phyloP scores from a whole-genome alignment of 2,797 vertebrate species.

The Caiman crocodilus region DNA sequence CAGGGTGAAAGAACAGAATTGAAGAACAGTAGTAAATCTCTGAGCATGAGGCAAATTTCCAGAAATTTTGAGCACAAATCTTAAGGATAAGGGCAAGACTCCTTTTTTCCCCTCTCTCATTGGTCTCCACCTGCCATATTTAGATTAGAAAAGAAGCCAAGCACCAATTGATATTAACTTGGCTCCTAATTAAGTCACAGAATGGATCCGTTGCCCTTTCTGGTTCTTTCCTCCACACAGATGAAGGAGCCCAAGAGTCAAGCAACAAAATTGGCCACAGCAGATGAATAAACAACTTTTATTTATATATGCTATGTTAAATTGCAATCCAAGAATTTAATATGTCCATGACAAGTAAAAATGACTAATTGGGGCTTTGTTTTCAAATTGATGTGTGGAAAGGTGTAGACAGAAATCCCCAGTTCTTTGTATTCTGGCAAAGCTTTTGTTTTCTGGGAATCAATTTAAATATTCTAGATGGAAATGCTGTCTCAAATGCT shows the following conservation, averaged over 20 bases:
- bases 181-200: neutral
- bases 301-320: neutral
- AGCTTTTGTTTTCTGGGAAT: slow-evolving; percentile 3
- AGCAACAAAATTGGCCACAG: neutral
- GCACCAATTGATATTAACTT: neutral
- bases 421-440: neutral
- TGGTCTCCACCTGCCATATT: neutral
- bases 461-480: neutral
- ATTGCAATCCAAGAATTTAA: neutral
- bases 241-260: neutral
- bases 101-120: neutral
- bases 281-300: neutral
- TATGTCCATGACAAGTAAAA: neutral
- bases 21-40: too few species aligned
- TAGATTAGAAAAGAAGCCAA: neutral
- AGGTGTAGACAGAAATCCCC: neutral
- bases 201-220: neutral
- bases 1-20: too few species aligned
- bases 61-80: neutral
- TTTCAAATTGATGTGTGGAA: neutral
- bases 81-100: neutral
- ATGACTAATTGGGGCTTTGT: neutral
- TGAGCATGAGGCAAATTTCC: too few species aligned
- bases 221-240: neutral
- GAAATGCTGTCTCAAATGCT: neutral